A percentile compares a stretch with the other conserved stretches of the same genome.
Conservation (phyloP, 1,140 invertebrate species). For the Camponotus floridanus region DNA sequence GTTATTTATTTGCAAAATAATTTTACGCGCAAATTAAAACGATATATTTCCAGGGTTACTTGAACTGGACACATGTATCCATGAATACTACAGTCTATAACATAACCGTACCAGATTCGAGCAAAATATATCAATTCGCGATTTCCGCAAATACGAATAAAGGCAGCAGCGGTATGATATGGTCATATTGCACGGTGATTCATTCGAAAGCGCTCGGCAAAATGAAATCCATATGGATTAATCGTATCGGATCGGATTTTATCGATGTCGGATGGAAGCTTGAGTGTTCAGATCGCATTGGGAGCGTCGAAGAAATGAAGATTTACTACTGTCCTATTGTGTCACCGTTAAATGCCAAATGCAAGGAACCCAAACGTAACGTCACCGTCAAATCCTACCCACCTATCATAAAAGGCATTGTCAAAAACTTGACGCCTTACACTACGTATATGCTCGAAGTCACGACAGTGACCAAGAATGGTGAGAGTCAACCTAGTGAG, state of each 20-base stretch:
- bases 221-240: slow-evolving; percentile 89
- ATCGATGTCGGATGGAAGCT: slow-evolving; percentile 90
- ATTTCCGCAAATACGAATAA: slow-evolving; percentile 90
- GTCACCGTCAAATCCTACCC: slow-evolving; percentile 85
- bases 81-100: slow-evolving; percentile 84
- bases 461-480: slow-evolving; percentile 90
- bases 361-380: slow-evolving; percentile 82
- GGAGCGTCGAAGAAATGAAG: slow-evolving; percentile 89
- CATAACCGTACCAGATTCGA: slow-evolving; percentile 85
- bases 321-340: slow-evolving; percentile 90
- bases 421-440: slow-evolving; percentile 89
- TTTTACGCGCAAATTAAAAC: not conserved
- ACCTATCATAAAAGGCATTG: slow-evolving; percentile 80
- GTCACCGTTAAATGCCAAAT: slow-evolving; percentile 86
- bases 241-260: slow-evolving; percentile 86
- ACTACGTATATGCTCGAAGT: slow-evolving; percentile 92
- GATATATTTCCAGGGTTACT: slow-evolving; percentile 84
- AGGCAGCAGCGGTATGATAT: slow-evolving; percentile 91
- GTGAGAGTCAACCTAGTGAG: slow-evolving; percentile 90
- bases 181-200: slow-evolving; percentile 92
- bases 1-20: not conserved
- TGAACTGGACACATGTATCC: slow-evolving; percentile 87
- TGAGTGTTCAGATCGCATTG: slow-evolving; percentile 90
- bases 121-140: slow-evolving; percentile 89
- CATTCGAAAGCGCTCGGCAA: slow-evolving; percentile 89